Evolutionary conservation across 2,888 invertebrate genomes (phyloP).

Genomic region (Osmoderma eremita): DNA sequence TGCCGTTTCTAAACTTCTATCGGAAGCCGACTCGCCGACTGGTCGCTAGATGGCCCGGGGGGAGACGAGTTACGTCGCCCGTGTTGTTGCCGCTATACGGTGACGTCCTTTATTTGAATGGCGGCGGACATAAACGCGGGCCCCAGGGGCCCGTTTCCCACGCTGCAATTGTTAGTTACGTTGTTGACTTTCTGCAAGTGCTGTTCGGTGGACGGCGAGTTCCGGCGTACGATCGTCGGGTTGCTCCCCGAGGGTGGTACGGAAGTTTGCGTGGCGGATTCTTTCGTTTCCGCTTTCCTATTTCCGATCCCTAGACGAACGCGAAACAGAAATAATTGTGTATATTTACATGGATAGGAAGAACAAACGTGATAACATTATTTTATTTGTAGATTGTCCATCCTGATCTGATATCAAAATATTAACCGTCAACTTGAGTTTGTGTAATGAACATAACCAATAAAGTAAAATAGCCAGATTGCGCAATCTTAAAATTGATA

Average conservation of each 20-base stretch:
- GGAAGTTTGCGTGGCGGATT: constrained; percentile 60
- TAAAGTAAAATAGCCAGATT: too few species aligned
- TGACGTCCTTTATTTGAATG: constrained; percentile 57
- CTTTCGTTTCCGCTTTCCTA: constrained; percentile 56
- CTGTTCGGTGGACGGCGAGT: constrained; percentile 50
- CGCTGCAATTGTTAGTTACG: constrained; percentile 57
- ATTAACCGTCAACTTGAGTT: too few species aligned
- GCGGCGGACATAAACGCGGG: constrained; percentile 49
- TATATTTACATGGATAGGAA: too few species aligned
- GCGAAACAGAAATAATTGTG: not conserved
- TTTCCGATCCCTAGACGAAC: constrained; percentile 1
- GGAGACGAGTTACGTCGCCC: not conserved
- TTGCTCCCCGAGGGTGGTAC: constrained; percentile 48
- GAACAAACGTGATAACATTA: too few species aligned
- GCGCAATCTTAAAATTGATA: too few species aligned
- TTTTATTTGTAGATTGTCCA: too few species aligned
- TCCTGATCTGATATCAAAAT: too few species aligned
- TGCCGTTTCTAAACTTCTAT: constrained; percentile 58
- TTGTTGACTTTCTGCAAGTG: constrained; percentile 57
- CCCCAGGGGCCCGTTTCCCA: constrained; percentile 60
- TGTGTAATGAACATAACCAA: too few species aligned
- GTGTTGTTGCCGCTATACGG: constrained; percentile 59
- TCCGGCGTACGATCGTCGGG: constrained; percentile 45
- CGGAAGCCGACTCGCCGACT: constrained; percentile 57
- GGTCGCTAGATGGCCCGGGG: constrained; percentile 59